Evolutionary conservation across 1,140 invertebrate genomes (phyloP).

Genomic region (Drosophila trapezifrons): DNA sequence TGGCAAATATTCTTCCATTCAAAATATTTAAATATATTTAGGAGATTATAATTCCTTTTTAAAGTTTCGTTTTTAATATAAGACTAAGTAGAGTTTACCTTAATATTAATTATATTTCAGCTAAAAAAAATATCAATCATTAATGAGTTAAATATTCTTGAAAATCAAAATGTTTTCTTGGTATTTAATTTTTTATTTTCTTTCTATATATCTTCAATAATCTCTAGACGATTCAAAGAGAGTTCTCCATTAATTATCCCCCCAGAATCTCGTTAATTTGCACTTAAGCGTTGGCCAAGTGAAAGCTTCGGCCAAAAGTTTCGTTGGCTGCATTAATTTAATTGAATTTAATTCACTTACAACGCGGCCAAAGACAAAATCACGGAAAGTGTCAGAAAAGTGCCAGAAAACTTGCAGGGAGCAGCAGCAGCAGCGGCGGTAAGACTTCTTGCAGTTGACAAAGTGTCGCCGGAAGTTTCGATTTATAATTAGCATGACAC

Average conservation of each 20-base stretch:
- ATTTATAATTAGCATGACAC: constrained; percentile 83
- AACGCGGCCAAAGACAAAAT: constrained; percentile 44
- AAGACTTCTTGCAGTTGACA: constrained; percentile 69
- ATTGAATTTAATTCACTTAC: constrained; percentile 73
- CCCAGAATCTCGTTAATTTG: constrained; percentile 4
- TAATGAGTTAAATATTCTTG: too few species aligned
- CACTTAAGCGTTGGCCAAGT: constrained; percentile 27
- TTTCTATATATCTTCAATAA: neutral
- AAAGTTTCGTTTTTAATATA: too few species aligned
- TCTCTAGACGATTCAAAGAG: too few species aligned
- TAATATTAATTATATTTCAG: too few species aligned
- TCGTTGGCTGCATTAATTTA: constrained; percentile 41
- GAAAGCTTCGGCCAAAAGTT: constrained; percentile 39
- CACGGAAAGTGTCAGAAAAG: constrained; percentile 66
- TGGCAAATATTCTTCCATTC: too few species aligned
- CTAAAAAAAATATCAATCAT: too few species aligned
- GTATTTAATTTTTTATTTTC: neutral
- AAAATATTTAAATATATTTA: too few species aligned
- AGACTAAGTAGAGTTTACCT: too few species aligned
- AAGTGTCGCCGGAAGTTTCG: constrained; percentile 80
- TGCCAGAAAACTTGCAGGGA: constrained; percentile 38
- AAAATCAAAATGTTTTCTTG: too few species aligned
- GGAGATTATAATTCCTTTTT: too few species aligned
- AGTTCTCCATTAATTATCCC: neutral
- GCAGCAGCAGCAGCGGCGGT: neutral